Evolutionary conservation across 2,113 vertebrate species (phyloP).

Genomic region (Romanogobio albipinnatus): DNA sequence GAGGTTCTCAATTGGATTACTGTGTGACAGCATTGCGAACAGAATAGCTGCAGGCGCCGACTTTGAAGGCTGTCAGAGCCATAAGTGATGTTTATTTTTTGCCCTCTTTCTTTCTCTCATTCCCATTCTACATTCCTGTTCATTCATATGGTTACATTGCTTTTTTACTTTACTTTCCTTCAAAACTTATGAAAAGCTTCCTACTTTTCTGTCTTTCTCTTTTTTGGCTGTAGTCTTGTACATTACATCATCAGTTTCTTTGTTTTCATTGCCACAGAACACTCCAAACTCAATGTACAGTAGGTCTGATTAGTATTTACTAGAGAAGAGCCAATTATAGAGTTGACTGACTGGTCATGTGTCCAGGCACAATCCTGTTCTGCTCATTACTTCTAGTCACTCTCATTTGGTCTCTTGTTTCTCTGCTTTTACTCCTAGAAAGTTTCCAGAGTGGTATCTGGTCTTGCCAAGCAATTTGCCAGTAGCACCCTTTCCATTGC

Average conservation of each 20-base stretch:
- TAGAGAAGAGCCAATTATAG: background rate
- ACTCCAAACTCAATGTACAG: background rate
- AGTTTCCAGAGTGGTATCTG: background rate
- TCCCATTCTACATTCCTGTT: background rate
- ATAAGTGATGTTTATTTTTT: background rate
- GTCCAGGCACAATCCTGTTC: background rate
- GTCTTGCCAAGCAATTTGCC: background rate
- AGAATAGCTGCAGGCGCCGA: conserved; percentile 17
- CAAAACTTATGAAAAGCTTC: background rate
- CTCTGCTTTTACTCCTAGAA: conserved; percentile 3
- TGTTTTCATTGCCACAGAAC: background rate
- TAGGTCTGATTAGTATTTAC: background rate
- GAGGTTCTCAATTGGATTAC: conserved; percentile 39
- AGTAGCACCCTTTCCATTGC: conserved; percentile 23
- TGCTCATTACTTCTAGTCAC: conserved; percentile 14
- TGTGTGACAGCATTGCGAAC: conserved; percentile 34
- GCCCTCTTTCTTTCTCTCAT: background rate
- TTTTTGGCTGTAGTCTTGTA: background rate
- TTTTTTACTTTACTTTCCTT: background rate
- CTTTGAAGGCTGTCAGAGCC: conserved; percentile 25
- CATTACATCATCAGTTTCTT: background rate
- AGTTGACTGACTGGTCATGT: background rate
- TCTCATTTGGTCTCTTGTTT: background rate
- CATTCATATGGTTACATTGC: background rate
- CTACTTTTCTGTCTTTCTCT: background rate